These are phyloP conservation scores for Molossus alvarezi DNA, from an alignment of 2,797 vertebrate species.

Conservation along the genomic window DNA sequence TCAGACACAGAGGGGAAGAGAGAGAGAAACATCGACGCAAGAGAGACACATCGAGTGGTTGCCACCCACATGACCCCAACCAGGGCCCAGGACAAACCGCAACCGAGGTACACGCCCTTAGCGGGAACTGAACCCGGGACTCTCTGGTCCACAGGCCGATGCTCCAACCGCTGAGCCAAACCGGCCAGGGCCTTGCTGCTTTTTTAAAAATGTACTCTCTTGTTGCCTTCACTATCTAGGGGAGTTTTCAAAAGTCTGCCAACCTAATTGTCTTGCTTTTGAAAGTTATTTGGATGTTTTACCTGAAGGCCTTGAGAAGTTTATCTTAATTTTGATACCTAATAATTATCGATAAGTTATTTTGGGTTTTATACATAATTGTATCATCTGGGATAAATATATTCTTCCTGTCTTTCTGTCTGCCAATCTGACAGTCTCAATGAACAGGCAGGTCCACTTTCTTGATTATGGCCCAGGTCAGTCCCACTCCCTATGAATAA, in stretches of 20 bases:
- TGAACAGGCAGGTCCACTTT: neutral
- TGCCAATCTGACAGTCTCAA: neutral
- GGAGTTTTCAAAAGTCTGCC: neutral
- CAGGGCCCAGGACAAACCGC: no score
- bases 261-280: neutral
- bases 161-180: no score
- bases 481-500: neutral
- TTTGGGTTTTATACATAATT: neutral
- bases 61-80: no score
- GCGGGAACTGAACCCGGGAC: no score
- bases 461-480: neutral
- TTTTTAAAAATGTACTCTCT: neutral
- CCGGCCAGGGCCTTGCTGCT: no score
- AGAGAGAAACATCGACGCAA: no score
- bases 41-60: no score
- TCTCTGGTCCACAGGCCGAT: no score
- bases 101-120: no score
- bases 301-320: constrained; percentile 29
- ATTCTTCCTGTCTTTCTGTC: neutral
- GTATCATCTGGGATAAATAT: neutral
- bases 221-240: neutral
- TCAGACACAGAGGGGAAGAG: no score
- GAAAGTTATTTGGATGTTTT: constrained; percentile 33
- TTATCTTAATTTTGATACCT: constrained; percentile 12
- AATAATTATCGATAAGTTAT: neutral